These are phyloP conservation scores for Macrosiphum euphorbiae DNA, from an alignment of 2,888 invertebrate species.

Conservation along the genomic window DNA sequence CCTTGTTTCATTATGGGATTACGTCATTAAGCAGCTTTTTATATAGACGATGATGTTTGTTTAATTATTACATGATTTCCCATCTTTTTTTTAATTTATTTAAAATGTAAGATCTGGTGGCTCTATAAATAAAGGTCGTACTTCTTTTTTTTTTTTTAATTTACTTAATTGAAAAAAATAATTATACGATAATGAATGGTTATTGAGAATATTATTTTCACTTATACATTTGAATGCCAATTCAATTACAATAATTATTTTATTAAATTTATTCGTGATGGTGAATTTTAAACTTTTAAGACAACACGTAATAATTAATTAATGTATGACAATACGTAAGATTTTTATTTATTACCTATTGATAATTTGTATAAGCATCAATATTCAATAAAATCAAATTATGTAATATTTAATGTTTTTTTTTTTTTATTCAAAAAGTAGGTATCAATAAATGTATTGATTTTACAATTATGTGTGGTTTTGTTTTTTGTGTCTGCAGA, in stretches of 20 bases:
- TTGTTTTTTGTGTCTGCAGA: not conserved
- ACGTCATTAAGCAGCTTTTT: slow-evolving; percentile 52
- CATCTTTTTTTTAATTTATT: slow-evolving; percentile 33
- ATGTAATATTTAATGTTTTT: not conserved
- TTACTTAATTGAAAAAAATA: slow-evolving; percentile 22
- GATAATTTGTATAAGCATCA: not conserved
- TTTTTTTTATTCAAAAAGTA: not conserved
- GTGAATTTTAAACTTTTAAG: slow-evolving; percentile 13
- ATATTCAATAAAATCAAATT: not conserved
- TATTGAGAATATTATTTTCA: slow-evolving; percentile 10
- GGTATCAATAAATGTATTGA: not conserved
- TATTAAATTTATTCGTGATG: not conserved
- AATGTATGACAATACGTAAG: not conserved
- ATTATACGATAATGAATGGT: not conserved
- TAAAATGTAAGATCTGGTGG: not conserved
- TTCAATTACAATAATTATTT: slow-evolving; percentile 31
- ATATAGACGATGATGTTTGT: slow-evolving; percentile 12
- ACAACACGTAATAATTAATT: not conserved
- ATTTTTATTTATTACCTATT: slow-evolving; percentile 3
- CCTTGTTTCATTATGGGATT: slow-evolving; percentile 37
- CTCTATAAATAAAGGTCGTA: not conserved
- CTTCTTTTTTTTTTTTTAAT: not conserved
- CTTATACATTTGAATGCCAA: not conserved
- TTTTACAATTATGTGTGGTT: not conserved
- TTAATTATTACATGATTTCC: slow-evolving; percentile 40